Evolutionary conservation across 2,888 invertebrate species (phyloP), one percentile per base, ranked within the genome.

Genomic region (Luperina nickerlii): DNA sequence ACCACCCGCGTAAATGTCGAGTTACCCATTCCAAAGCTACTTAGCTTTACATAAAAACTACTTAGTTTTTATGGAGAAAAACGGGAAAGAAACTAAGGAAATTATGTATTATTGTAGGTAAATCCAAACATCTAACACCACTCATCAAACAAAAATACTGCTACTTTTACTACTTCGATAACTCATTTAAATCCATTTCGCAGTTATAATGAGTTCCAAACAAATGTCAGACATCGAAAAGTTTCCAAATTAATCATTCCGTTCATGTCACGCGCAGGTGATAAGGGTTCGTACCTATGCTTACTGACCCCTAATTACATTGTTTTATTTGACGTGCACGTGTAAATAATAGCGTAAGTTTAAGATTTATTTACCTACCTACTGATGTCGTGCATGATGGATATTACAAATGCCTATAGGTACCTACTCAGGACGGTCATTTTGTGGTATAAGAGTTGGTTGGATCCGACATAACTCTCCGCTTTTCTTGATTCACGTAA

Each of bases 181-280:
- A 4, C 18, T 6, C 1, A 63, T 71, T 74, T 45, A 63, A 67
- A 68, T 57, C 62, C 15, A 54, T 69, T 60, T 65, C 38, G 27
- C n/a, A 38, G 38, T 76, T 76, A 76, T 74, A 86, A 85, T 72
- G 65, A 67, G 70, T 82, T 76, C 42, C n/a, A 81, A 83, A 84
- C 85, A 85, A 83, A 78, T 78, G 87, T 82, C 84, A 81, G 67
- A 51, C 66, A 66, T 78, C 68, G 51, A 57, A 82, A 88, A 87
- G 80, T 87, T 87, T 79, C 73, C 79, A 86, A 87, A 89, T 86
- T 87, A 90, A 86, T 89, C 83, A 86, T 80, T 81, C 76, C 48
- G 79, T 76, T 72, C 73, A 76, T 82, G 90, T 70, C 89, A 86
- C 68, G 69, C 27, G 76, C 89, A 89, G 87, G 89, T 89, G 87